Base-by-base conservation (phyloP, 2,113 vertebrate genomes). In the Epinephelus cyanopodus region DNA sequence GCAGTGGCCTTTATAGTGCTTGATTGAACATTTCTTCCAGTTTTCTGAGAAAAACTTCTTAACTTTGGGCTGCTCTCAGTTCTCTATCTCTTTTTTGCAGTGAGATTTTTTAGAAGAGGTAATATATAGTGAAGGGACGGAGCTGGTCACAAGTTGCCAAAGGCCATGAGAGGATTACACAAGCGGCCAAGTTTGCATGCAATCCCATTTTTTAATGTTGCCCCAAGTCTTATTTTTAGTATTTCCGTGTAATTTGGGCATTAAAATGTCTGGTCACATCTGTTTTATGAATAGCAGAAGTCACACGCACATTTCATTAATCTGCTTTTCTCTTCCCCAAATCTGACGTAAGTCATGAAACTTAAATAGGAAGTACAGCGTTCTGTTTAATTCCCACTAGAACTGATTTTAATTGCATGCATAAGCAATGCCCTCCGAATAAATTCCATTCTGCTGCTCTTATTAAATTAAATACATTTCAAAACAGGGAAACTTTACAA, bases 391-490 rank as follows among this genome's bases (percentile, higher is more conserved):
- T 76, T 85, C 74, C 70, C 75, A 58, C 63, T 27, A 39, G 67
- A 53, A 27, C 50, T 19, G 65, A 62, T 85, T 84, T 88, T 67
- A 79, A 82, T 78, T 81, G 74, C 74, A 74, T 50, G 47, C 69
- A 79, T 75, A 71, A 82, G 82, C 81, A 74, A 63, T 77, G 82
- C n/a, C 74, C 78, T 74, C 74, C 3, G 0, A 60, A 78, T 48
- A 42, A 25, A 75, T 79, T 79, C 54, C 64, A 47, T 64, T 71
- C 42, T 54, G 60, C n/a, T 78, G 63, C n/a, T 53, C 58, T 73
- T 79, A 63, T 73, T 81, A 27, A 83, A 73, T 76, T 70, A 56
- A 72, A 80, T 64, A 71, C 10, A 71, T 71, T 71, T 60, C 15
- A 73, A 54, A 47, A 74, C 19, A 63, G 50, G 42, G 52, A 29